Percentiles rank a stretch among this genome's conserved stretches.
phyloP scores from a whole-genome alignment of 2,888 invertebrate genomes.

The Drosophila limbata region DNA sequence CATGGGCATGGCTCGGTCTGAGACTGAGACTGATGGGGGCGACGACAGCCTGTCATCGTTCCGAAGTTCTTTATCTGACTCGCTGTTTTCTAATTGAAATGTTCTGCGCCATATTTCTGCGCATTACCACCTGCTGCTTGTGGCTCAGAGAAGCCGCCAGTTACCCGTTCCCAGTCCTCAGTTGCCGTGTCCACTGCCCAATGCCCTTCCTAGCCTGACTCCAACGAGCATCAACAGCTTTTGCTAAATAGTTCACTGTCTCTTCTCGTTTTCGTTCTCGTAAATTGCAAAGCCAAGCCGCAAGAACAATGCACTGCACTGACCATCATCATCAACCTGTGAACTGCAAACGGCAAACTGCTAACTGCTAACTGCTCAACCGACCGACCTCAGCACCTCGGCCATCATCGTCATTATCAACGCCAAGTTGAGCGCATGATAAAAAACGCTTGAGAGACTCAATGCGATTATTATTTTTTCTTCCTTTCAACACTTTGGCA shows the following conservation, averaged over 20 bases:
- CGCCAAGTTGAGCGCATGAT: slow-evolving; percentile 75
- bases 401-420: slow-evolving; percentile 65
- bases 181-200: slow-evolving; percentile 7
- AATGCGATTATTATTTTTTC: slow-evolving; percentile 59
- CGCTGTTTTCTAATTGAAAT: slow-evolving; percentile 74
- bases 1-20: slow-evolving; percentile 9
- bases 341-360: slow-evolving; percentile 16
- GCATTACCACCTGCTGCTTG: slow-evolving; percentile 77
- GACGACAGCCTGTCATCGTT: slow-evolving; percentile 70
- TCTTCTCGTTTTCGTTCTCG: slow-evolving; percentile 21
- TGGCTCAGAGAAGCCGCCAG: slow-evolving; percentile 42
- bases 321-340: slow-evolving; percentile 38
- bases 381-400: slow-evolving; percentile 52
- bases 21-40: slow-evolving; percentile 53
- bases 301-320: slow-evolving; percentile 65
- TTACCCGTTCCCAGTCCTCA: slow-evolving; percentile 19
- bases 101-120: slow-evolving; percentile 78
- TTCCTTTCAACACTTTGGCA: slow-evolving; percentile 56
- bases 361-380: slow-evolving; percentile 30
- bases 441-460: slow-evolving; percentile 68
- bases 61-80: slow-evolving; percentile 56
- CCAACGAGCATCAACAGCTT: slow-evolving; percentile 32
- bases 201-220: slow-evolving; percentile 32
- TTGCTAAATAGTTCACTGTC: slow-evolving; percentile 55
- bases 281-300: slow-evolving; percentile 63